Base-by-base conservation (phyloP, 2,797 vertebrate genomes). In the Pipistrellus kuhlii region DNA sequence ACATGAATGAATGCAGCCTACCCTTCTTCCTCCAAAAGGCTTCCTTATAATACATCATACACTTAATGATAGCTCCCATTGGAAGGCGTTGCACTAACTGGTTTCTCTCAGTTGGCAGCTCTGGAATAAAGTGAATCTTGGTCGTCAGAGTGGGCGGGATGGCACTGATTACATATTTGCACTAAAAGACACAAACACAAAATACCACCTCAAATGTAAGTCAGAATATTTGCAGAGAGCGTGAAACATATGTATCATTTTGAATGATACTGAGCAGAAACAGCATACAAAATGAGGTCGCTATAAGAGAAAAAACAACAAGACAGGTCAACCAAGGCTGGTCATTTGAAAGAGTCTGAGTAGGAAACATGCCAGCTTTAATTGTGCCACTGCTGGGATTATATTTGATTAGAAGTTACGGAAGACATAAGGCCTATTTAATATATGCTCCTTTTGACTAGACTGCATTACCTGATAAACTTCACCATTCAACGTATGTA, bases 1-100 rank as follows among this genome's bases (percentile, higher is more conserved):
- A 85, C 6, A 89, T 41, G 48, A 94, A 57, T 76, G 88, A 90
- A 46, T 93, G n/a, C 21, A 92, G 82, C 97, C 9, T 98, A 99
- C 98, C 98, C 71, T 98, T 98, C 93, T 95, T 98, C 88, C 94
- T 98, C 98, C 98, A 99, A 97, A 99, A 99, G 71, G 98, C 97
- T 90, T 98, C 98, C 86, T 94, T 98, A 96, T 99, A 99, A 97
- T 98, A 99, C 97, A 98, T 95, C 98, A 99, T 99, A 94, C 98
- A 98, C 90, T 99, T 99, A 95, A 99, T 99, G 93, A 99, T 95
- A 94, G 98, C 97, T 0, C 98, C 98, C 98, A 99, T 98, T 23
- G 98, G 98, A 93, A 99, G 93, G 62, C 98, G 98, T 9, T 99
- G 98, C 92, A 99, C 98, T 97, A 99, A 91, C 93, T 99, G 98